Evolutionary conservation across 2,888 invertebrate genomes (phyloP), one percentile per base, ranked within the genome.

Genomic region (Augochlorella aurata): DNA sequence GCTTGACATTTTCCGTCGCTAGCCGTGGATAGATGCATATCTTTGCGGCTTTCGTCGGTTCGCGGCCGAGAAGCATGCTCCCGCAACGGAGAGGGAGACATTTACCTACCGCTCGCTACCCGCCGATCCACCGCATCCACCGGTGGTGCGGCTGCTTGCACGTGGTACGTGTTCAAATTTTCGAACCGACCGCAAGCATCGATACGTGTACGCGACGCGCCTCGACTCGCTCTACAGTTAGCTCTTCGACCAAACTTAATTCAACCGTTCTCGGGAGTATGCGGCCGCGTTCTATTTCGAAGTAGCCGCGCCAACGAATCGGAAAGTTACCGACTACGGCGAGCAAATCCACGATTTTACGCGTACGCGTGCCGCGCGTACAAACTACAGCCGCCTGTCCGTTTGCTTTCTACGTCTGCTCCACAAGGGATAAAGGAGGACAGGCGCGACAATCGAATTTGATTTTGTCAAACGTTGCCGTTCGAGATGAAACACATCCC

Each of bases 281-380:
- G 18, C 4, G 38, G 14, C 21, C 65, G 74, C 69, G 69, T 81
- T 78, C 79, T 71, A 74, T 68, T 78, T 66, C 63, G 45, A 38
- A 58, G 47, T 12, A 58, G 65, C 24, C 77, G 67, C 70, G 47
- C 44, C 67, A n/a, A 50, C 24, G 67, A 67, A 61, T 21, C 38
- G 38, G 38, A 38, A 38, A 38, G 38, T 38, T 38, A 38, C 38
- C 38, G 38, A 38, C 38, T 38, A 38, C 38, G 38, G 5, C 38
- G 38, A 38, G 38, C 38, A 38, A 38, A 38, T 38, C 38, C 4
- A 38, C 38, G 38, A 38, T 38, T 38, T 38, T 38, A 38, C 38
- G 38, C 38, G 38, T 0, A 1, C 5, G 38, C 38, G 7, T 7
- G 38, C 38, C 7, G 38, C 7, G 5, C 38, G 38, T 38, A 7